Evolutionary conservation across 2,113 vertebrate species (phyloP).

Genomic region (Baryphthengus martii): DNA sequence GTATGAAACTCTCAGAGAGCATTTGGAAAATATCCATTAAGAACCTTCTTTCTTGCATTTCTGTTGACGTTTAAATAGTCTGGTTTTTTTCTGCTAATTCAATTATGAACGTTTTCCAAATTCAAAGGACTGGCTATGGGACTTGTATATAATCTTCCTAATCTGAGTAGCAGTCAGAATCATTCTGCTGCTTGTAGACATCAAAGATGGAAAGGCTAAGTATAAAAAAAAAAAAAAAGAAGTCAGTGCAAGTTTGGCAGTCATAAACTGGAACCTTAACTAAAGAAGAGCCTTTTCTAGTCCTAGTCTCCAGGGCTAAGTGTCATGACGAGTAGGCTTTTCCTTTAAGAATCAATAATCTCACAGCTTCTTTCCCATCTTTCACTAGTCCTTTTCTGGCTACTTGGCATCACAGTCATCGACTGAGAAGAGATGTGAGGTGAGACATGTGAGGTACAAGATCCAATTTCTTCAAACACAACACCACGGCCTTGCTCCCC

Average conservation of each 20-base stretch:
- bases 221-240: no score
- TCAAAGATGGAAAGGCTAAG: neutral
- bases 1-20: neutral
- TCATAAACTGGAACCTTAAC: neutral
- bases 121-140: neutral
- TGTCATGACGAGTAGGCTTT: neutral
- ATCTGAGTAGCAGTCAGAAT: accelerated
- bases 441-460: neutral
- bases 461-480: neutral
- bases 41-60: neutral
- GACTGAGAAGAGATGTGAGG: neutral
- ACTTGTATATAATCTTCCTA: neutral
- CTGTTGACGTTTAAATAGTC: neutral
- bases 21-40: neutral
- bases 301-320: neutral
- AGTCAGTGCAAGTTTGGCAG: neutral
- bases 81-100: neutral
- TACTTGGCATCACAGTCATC: neutral
- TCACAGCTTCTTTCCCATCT: neutral
- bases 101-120: neutral
- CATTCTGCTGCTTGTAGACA: neutral
- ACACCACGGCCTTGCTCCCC: neutral
- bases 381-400: neutral
- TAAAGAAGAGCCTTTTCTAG: neutral
- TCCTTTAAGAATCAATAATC: neutral